Base-by-base conservation (phyloP, 2,888 invertebrate genomes). In the Diadegma fenestrale region DNA sequence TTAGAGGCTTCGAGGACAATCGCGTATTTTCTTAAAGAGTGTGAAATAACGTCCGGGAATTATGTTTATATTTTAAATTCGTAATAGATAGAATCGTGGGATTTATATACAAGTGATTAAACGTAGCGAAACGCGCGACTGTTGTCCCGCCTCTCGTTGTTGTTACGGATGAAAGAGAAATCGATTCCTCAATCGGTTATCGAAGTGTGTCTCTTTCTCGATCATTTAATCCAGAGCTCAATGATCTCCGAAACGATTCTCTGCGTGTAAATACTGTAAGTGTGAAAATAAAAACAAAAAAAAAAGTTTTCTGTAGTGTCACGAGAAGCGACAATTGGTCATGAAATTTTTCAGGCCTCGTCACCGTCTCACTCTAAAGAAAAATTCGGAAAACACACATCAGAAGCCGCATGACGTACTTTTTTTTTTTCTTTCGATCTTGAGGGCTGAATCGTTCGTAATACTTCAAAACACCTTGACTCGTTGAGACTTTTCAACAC, bases 111-210 rank as follows among this genome's bases (percentile, higher is more conserved):
- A 45, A 41, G 17, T 75, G 80, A 84, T 77, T 48, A 80, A 84
- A 77, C 63, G 85, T 80, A 76, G 63, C 80, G 66, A 72, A 78
- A 72, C 63, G 63, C 63, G 63, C 33, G 51, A 71, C 75, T 64
- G 82, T 76, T 64, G 82, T 76, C 41, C 64, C 58, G 69, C 58
- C 30, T 33, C 64, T 51, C 61, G 58, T 68, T 22, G 33, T 63
- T 77, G 76, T 77, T 85, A 76, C 85, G 80, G 85, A 82, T 83
- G 77, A 83, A 85, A 80, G 85, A 77, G 85, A 85, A 85, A 85
- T 85, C 85, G 82, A 85, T 85, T 85, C 85, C 72, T 73, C 85
- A 82, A 85, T 85, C 85, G 85, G 48, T 85, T 82, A 82, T 85
- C 80, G 82, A 80, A 82, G 51, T 80, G 82, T 82, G 78, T 82